These are phyloP conservation scores for Cerastoderma edule DNA, from an alignment of 2,888 invertebrate species.

Conservation along the genomic window DNA sequence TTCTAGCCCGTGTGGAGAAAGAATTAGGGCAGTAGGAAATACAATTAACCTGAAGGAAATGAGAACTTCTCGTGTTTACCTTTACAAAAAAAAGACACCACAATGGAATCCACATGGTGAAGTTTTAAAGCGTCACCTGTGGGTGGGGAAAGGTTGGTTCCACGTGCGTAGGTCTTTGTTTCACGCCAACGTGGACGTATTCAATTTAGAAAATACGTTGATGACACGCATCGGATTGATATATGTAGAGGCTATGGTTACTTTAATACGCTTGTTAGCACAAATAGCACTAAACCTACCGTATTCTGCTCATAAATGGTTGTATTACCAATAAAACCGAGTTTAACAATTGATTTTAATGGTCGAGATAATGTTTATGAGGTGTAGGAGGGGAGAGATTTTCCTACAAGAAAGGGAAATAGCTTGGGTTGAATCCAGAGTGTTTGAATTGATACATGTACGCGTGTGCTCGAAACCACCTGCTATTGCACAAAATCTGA, in stretches of 20 bases:
- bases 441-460: no score
- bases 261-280: constrained; percentile 37
- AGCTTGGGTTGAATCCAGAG: neutral
- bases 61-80: neutral
- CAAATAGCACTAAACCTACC: constrained; percentile 27
- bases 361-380: constrained; percentile 37
- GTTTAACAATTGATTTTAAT: constrained; percentile 43
- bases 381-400: constrained; percentile 1
- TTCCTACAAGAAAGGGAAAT: neutral
- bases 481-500: no score
- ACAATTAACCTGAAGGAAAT: neutral
- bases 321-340: constrained; percentile 36
- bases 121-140: constrained; percentile 8
- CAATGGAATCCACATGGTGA: neutral
- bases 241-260: constrained; percentile 5
- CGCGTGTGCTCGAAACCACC: no score
- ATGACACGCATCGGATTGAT: constrained; percentile 26
- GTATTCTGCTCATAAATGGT: constrained; percentile 45
- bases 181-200: neutral
- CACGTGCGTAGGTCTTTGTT: neutral
- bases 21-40: no score
- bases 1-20: no score
- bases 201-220: constrained; percentile 11
- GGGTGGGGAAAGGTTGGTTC: neutral
- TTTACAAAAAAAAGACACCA: neutral